A percentile compares a stretch with the other conserved stretches of the same genome.
These are phyloP conservation scores for Lucinisca nassula DNA, from an alignment of 2,888 invertebrate species.

Conservation along the genomic window DNA sequence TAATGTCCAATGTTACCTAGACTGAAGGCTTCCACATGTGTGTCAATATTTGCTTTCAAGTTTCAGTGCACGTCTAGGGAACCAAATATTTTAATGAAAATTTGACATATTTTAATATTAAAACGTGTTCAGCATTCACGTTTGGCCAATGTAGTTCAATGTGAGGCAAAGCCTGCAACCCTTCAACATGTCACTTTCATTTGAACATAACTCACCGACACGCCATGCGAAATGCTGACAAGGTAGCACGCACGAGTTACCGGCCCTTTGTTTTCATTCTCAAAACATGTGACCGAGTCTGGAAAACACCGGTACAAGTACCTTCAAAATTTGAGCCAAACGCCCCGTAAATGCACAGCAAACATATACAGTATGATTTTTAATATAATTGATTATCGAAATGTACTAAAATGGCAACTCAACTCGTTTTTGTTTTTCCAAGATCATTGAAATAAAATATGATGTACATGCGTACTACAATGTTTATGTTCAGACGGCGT, in stretches of 20 bases:
- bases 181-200: no score
- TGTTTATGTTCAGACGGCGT: slow-evolving; percentile 84
- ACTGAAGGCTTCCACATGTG: no score
- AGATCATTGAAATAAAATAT: slow-evolving; percentile 51
- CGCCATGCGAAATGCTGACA: neutral
- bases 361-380: slow-evolving; percentile 52
- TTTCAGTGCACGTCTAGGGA: no score
- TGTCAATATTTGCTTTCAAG: no score
- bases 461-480: slow-evolving; percentile 80
- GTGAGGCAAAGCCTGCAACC: no score
- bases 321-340: neutral
- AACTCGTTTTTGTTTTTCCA: neutral
- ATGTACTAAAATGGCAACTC: neutral
- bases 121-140: no score
- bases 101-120: no score
- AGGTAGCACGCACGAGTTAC: slow-evolving; percentile 57
- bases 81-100: no score
- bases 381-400: slow-evolving; percentile 11
- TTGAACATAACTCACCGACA: neutral
- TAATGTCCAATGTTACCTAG: no score
- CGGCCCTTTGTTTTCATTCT: slow-evolving; percentile 78
- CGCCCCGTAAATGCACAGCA: neutral
- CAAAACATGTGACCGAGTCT: slow-evolving; percentile 73
- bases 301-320: slow-evolving; percentile 49
- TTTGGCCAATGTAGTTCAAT: no score